Percentiles rank a stretch among this genome's conserved stretches.
phyloP scores from a whole-genome alignment of 2,113 vertebrate species.

The mouse (Mus musculus) region DNA sequence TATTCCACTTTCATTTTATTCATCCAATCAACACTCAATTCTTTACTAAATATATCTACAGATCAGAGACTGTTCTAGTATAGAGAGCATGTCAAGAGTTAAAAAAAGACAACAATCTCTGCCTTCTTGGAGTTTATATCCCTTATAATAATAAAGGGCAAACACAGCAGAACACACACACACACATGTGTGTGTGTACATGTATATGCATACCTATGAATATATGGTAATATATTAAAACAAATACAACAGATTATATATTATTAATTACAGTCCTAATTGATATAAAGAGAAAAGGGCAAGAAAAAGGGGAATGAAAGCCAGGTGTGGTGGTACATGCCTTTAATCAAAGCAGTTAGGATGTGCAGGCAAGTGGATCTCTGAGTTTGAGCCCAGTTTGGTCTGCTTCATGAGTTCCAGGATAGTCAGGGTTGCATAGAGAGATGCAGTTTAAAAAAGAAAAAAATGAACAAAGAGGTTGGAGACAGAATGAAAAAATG shows the following conservation, averaged over 20 bases:
- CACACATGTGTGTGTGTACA: too few relatives aligned
- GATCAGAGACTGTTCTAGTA: not conserved
- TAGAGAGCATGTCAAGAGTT: not conserved
- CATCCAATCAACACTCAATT: not conserved
- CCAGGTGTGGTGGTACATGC: not conserved
- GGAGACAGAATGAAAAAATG: not conserved
- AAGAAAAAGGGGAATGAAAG: not conserved
- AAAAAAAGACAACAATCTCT: not conserved
- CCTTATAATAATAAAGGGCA: not conserved
- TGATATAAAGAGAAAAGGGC: not conserved
- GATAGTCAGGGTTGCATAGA: not conserved
- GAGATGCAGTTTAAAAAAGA: not conserved
- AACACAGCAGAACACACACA: not conserved
- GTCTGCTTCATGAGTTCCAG: not conserved
- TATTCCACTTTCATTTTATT: not conserved
- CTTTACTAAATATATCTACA: constrained; percentile 29
- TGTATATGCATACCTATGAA: too few relatives aligned
- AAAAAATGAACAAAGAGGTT: not conserved
- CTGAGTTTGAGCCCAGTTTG: not conserved
- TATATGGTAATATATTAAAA: too few relatives aligned
- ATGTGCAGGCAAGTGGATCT: not conserved
- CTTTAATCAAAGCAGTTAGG: not conserved
- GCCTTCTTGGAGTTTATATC: not conserved
- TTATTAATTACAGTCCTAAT: not conserved
- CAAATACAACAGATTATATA: not conserved